These are phyloP conservation scores for Mormoops blainvillei DNA, from an alignment of 2,113 vertebrate species.

Conservation along the genomic window DNA sequence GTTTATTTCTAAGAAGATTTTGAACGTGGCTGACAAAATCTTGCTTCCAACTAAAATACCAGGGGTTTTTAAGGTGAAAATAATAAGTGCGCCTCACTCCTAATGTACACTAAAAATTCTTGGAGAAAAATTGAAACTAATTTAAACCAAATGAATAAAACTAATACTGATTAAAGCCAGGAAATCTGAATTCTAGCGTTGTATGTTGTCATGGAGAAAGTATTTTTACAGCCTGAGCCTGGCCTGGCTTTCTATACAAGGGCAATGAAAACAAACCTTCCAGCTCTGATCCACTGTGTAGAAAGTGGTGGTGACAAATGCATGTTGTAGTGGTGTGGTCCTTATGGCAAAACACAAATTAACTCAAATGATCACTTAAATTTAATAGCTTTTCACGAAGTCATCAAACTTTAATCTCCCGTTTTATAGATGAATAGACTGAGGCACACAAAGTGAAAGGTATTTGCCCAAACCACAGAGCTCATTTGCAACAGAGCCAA, in stretches of 20 bases:
- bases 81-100: background rate
- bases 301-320: background rate
- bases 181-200: background rate
- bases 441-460: background rate
- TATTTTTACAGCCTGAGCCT: background rate
- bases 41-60: background rate
- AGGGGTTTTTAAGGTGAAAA: background rate
- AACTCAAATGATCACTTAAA: background rate
- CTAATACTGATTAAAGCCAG: background rate
- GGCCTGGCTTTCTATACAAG: background rate
- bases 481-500: background rate
- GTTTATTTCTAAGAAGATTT: background rate
- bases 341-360: background rate
- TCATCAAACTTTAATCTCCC: background rate
- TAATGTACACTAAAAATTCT: background rate
- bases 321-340: background rate
- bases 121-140: background rate
- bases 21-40: background rate
- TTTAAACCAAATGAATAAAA: background rate
- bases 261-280: background rate
- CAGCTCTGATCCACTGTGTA: too few relatives aligned
- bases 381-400: background rate
- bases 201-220: background rate
- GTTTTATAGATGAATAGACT: background rate
- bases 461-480: background rate